These are phyloP conservation scores for Amphibalanus amphitrite DNA, from an alignment of 1,140 invertebrate genomes.

Conservation along the genomic window DNA sequence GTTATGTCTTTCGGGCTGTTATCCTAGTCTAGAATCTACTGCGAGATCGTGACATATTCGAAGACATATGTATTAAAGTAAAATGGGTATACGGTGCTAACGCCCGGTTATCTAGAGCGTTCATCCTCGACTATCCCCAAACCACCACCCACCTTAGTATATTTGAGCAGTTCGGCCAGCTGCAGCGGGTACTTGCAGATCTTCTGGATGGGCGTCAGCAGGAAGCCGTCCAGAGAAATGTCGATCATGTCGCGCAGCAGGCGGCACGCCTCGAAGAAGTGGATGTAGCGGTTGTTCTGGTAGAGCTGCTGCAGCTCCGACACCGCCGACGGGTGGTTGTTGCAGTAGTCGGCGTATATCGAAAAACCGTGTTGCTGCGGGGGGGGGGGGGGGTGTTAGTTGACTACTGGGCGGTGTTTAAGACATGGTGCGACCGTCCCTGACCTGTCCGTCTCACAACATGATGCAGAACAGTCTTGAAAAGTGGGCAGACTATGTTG, in stretches of 20 bases:
- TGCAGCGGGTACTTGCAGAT: constrained; percentile 87
- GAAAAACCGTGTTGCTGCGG: constrained; percentile 50
- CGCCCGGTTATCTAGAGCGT: too few relatives aligned
- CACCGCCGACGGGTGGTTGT: constrained; percentile 65
- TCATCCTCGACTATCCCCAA: too few relatives aligned
- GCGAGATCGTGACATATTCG: too few relatives aligned
- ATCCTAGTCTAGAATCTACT: too few relatives aligned
- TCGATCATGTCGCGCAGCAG: constrained; percentile 61
- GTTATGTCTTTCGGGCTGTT: too few relatives aligned
- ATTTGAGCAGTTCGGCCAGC: constrained; percentile 64
- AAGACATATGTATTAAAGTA: too few relatives aligned
- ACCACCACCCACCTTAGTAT: constrained; percentile 42
- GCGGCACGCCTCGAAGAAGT: constrained; percentile 71
- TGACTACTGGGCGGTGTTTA: too few relatives aligned
- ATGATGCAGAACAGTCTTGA: too few relatives aligned
- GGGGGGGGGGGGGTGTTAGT: constrained; percentile 3
- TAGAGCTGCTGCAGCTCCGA: constrained; percentile 55
- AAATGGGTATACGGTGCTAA: too few relatives aligned
- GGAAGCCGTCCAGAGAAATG: constrained; percentile 70
- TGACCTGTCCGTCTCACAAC: too few relatives aligned
- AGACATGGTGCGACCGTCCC: too few relatives aligned
- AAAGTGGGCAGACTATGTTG: too few relatives aligned
- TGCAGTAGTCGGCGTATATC: constrained; percentile 82
- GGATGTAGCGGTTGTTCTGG: constrained; percentile 48
- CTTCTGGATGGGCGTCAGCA: constrained; percentile 73